Percentiles rank a stretch among this genome's conserved stretches.
These are phyloP conservation scores for Takifugu flavidus DNA, from an alignment of 2,113 vertebrate species.

Conservation along the genomic window DNA sequence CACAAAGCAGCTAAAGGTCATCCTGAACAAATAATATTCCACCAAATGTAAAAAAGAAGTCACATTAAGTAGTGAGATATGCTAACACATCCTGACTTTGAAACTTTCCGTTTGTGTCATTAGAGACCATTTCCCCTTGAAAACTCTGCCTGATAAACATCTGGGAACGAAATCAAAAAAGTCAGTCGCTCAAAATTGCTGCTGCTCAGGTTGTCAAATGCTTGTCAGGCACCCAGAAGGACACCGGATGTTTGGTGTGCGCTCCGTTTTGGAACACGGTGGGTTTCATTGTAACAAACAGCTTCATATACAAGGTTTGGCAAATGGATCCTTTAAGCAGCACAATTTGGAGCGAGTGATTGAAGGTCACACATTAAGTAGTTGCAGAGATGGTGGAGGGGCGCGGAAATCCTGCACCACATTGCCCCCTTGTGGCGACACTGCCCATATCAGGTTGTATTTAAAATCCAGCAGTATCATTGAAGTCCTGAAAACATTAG, in stretches of 20 bases:
- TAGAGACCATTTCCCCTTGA: conserved; percentile 25
- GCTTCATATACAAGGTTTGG: conserved; percentile 37
- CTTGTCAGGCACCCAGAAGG: conserved; percentile 33
- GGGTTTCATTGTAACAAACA: conserved; percentile 40
- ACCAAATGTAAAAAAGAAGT: no score
- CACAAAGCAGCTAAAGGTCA: no score
- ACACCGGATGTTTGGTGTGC: conserved; percentile 51
- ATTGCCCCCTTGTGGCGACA: conserved; percentile 63
- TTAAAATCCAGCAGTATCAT: no score
- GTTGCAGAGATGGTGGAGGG: conserved; percentile 2
- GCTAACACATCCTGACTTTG: no score
- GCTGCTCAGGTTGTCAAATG: conserved; percentile 25
- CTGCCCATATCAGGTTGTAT: background rate
- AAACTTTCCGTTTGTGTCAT: background rate
- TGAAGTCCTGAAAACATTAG: no score
- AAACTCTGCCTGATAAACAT: conserved; percentile 9
- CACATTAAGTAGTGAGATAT: no score
- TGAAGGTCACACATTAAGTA: conserved; percentile 42
- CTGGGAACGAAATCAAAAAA: no score
- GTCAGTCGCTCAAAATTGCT: conserved; percentile 2
- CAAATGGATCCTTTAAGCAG: conserved; percentile 44
- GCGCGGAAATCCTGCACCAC: conserved; percentile 46
- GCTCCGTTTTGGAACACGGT: conserved; percentile 16
- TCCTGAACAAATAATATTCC: no score
- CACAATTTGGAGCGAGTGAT: conserved; percentile 37